Base-by-base conservation (phyloP, 2,113 vertebrate genomes). In the Psophia crepitans region DNA sequence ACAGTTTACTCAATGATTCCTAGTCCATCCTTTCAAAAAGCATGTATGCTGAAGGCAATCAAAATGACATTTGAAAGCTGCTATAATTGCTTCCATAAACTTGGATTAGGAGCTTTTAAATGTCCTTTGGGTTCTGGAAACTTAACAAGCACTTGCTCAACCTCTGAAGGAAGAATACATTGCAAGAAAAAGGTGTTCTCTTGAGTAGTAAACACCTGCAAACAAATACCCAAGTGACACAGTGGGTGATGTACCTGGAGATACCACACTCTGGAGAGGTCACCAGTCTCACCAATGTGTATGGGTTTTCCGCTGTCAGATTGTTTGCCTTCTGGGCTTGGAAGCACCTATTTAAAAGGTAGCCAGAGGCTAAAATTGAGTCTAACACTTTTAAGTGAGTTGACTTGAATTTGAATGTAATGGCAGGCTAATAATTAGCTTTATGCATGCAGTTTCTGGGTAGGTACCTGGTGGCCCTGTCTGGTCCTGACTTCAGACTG, bases 21-120 rank as follows among this genome's bases (percentile, higher is more conserved):
- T 75, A 70, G 51, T 77, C n/a, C 16, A 14, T 84, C 33, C n/a
- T 77, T 83, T 77, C 27, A 63, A 74, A 92, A 94, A 64, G 10
- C 43, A 3, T 54, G 4, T 28, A 21, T 51, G 79, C 80, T 14
- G 1, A 92, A 82, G 84, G 89, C 91, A 60, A 43, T 89, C 37
- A 81, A 89, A 90, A 39, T 5, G 2, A 7, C 20, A 37, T 75
- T 58, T 48, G 48, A 71, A 90, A 96, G 46, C 54, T 89, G 58
- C 64, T 87, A 0, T 95, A 94, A 96, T 95, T 92, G 77, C 69
- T 81, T 85, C 77, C 26, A 51, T 95, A 92, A 95, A 92, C 39
- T 87, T 78, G 80, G 64, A 92, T 95, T 94, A 91, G n/a, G 54
- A 71, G 46, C 69, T 93, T 90, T 58, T 64, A 75, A 63, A 23